phyloP scores from a whole-genome alignment of 2,113 vertebrate species.

The Epinephelus cyanopodus region DNA sequence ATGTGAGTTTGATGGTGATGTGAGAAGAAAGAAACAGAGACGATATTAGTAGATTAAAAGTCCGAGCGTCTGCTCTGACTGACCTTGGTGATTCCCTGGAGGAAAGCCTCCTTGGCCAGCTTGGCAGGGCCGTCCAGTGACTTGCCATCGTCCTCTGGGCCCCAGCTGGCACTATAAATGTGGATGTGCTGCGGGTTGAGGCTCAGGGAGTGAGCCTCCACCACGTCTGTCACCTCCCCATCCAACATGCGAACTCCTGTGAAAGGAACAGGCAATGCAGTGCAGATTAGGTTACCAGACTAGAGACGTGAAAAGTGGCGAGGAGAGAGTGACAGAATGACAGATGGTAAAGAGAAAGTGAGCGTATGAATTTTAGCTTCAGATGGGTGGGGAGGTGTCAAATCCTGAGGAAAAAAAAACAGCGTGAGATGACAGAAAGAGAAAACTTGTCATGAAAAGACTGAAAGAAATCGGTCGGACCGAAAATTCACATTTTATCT shows the following conservation, averaged over 20 bases:
- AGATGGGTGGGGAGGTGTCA: slow-evolving; percentile 19
- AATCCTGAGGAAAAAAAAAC: slow-evolving; percentile 24
- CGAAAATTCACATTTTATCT: slow-evolving; percentile 13
- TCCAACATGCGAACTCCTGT: slow-evolving; percentile 98
- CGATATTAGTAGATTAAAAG: slow-evolving; percentile 20
- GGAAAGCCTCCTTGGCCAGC: slow-evolving; percentile 95
- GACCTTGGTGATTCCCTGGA: slow-evolving; percentile 94
- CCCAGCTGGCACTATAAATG: slow-evolving; percentile 96
- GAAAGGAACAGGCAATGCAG: slow-evolving; percentile 5
- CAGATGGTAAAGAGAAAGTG: slow-evolving; percentile 27
- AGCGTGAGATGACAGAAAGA: slow-evolving; percentile 12
- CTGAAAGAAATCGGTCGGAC: slow-evolving; percentile 16
- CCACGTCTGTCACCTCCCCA: slow-evolving; percentile 96
- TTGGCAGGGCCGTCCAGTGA: slow-evolving; percentile 96
- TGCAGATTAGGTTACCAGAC: slow-evolving; percentile 7
- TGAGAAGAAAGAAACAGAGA: slow-evolving; percentile 3
- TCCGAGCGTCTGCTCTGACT: slow-evolving; percentile 47
- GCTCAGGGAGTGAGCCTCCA: slow-evolving; percentile 95
- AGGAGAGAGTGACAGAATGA: slow-evolving; percentile 25
- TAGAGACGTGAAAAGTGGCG: slow-evolving; percentile 8
- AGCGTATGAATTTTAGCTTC: slow-evolving; percentile 12
- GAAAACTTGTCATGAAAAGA: slow-evolving; percentile 18
- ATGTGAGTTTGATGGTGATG: slow-evolving; percentile 16
- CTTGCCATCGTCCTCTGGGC: slow-evolving; percentile 96
- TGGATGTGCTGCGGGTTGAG: slow-evolving; percentile 95